Percentiles rank a stretch among this genome's conserved stretches.
These are phyloP conservation scores for Brenthis daphne DNA, from an alignment of 2,888 invertebrate genomes.

Conservation along the genomic window DNA sequence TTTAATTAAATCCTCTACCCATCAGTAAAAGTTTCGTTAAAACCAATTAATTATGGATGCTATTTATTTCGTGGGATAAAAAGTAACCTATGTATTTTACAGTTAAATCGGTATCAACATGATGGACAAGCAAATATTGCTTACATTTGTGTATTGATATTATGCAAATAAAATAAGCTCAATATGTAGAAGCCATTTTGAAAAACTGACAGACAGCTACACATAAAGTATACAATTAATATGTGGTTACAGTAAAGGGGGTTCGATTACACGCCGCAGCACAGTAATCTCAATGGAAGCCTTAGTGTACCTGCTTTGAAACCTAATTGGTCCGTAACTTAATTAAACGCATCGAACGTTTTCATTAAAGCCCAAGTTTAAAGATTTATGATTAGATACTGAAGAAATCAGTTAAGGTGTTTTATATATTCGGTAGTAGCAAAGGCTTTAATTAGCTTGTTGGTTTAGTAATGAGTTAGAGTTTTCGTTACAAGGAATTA, in stretches of 20 bases:
- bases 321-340: slow-evolving; percentile 36
- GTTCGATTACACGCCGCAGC: slow-evolving; percentile 25
- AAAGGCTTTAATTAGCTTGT: slow-evolving; percentile 10
- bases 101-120: too few relatives aligned
- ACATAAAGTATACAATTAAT: slow-evolving; percentile 7
- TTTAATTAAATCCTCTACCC: too few relatives aligned
- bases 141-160: too few relatives aligned
- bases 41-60: too few relatives aligned
- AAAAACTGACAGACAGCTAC: neutral
- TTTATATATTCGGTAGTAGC: slow-evolving; percentile 3
- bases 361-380: slow-evolving; percentile 22
- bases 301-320: slow-evolving; percentile 31
- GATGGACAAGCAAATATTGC: too few relatives aligned
- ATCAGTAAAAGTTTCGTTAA: too few relatives aligned
- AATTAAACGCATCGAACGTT: slow-evolving; percentile 34
- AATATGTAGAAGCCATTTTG: too few relatives aligned
- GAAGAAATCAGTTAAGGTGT: slow-evolving; percentile 20
- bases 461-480: neutral
- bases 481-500: neutral
- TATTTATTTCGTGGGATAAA: too few relatives aligned
- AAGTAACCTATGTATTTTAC: too few relatives aligned
- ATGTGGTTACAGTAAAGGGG: slow-evolving; percentile 16
- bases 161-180: too few relatives aligned
- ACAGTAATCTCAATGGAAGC: slow-evolving; percentile 35
- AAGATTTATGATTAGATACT: slow-evolving; percentile 21